Percentiles rank a stretch among this genome's conserved stretches.
These are phyloP conservation scores for Corythornis madagascariensis DNA, from an alignment of 2,113 vertebrate genomes.

Conservation along the genomic window DNA sequence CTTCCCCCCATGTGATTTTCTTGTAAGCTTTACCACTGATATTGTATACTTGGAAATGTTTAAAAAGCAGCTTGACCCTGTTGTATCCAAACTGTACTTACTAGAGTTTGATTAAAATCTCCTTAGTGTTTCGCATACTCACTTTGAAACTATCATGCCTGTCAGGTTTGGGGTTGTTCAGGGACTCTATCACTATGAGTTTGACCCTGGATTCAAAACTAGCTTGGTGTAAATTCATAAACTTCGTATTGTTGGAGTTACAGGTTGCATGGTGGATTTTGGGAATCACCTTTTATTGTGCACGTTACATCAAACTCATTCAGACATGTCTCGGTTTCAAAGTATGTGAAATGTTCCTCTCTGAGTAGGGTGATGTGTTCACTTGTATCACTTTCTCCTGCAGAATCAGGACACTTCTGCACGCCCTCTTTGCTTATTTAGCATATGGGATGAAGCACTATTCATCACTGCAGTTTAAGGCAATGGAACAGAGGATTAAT, in stretches of 20 bases:
- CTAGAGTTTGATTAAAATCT: constrained; percentile 12
- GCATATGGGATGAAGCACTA: not conserved
- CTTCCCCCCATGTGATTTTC: not conserved
- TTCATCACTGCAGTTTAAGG: not conserved
- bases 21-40: not conserved
- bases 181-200: not conserved
- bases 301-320: not conserved
- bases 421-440: not conserved
- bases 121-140: not conserved
- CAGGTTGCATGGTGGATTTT: not conserved
- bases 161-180: not conserved
- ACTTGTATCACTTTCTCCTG: not conserved
- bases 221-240: not conserved
- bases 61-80: constrained; percentile 44
- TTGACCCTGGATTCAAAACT: not conserved
- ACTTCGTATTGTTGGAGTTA: not conserved
- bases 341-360: not conserved
- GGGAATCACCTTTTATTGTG: not conserved
- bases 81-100: constrained; percentile 4
- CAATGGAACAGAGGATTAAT: not conserved
- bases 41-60: not conserved
- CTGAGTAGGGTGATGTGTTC: not conserved
- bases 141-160: not conserved
- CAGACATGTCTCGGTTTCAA: not conserved
- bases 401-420: not conserved